These are phyloP conservation scores for Tamandua tetradactyla DNA, from an alignment of 2,797 vertebrate genomes.

Conservation along the genomic window DNA sequence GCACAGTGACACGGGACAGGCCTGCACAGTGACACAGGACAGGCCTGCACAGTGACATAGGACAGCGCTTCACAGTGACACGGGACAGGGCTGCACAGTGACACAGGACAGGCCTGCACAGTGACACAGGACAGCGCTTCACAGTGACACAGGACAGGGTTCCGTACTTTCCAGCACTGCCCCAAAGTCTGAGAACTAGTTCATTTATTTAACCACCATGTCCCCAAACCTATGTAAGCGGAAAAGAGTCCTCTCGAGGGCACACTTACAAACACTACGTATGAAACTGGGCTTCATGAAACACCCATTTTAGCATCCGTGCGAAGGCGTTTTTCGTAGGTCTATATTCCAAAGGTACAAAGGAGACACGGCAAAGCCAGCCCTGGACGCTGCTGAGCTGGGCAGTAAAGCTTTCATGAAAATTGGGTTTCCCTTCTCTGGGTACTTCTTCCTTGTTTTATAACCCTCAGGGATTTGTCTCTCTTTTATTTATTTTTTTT, in stretches of 20 bases:
- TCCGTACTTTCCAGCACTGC: accelerated
- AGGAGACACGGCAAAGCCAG: background rate
- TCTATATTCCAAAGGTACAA: background rate
- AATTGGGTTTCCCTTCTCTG: background rate
- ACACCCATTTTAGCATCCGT: too few species aligned
- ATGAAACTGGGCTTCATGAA: background rate
- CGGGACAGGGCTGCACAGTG: too few species aligned
- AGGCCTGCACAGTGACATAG: too few species aligned
- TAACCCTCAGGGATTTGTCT: background rate
- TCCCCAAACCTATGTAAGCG: background rate
- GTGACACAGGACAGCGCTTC: too few species aligned
- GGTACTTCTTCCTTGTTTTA: background rate
- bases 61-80: too few species aligned
- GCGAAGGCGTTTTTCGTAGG: background rate
- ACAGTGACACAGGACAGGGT: too few species aligned
- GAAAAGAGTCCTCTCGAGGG: accelerated
- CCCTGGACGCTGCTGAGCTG: accelerated
- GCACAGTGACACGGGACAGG: too few species aligned
- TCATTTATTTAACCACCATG: too few species aligned
- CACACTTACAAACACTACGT: too few species aligned
- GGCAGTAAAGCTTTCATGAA: background rate
- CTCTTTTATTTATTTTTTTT: too few species aligned
- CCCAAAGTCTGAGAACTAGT: accelerated
- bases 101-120: too few species aligned
- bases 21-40: too few species aligned